Percentiles rank a stretch among this genome's conserved stretches.
Conservation (phyloP, 2,797 vertebrate species). For the Macroramphosus scolopax region DNA sequence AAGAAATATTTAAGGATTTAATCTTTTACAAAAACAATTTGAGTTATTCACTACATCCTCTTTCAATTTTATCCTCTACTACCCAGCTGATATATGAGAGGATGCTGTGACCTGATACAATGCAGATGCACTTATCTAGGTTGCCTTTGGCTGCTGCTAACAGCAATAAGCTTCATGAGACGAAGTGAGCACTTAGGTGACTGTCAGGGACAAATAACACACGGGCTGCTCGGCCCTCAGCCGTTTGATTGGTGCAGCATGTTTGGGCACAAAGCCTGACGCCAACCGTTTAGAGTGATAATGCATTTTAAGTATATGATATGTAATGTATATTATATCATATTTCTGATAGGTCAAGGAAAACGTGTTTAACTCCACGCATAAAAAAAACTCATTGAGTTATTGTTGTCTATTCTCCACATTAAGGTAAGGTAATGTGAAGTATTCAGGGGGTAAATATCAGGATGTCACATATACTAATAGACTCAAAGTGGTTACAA, state of each 20-base stretch:
- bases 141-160: slow-evolving; percentile 27
- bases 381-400: too few relatives aligned
- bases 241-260: slow-evolving; percentile 22
- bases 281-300: slow-evolving; percentile 9
- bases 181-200: slow-evolving; percentile 17
- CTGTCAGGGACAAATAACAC: slow-evolving; percentile 20
- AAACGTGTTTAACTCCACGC: too few relatives aligned
- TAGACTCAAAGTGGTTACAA: too few relatives aligned
- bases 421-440: slow-evolving; percentile 23
- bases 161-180: slow-evolving; percentile 29
- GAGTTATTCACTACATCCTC: slow-evolving; percentile 2
- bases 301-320: not conserved
- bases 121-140: slow-evolving; percentile 27
- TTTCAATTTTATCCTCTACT: slow-evolving; percentile 1
- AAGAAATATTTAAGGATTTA: not conserved
- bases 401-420: too few relatives aligned
- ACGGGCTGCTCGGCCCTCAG: slow-evolving; percentile 14
- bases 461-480: too few relatives aligned
- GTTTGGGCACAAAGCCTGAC: slow-evolving; percentile 3
- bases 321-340: not conserved
- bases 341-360: not conserved
- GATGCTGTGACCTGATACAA: too few relatives aligned
- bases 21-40: too few relatives aligned
- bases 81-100: slow-evolving; percentile 22
- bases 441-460: slow-evolving; percentile 46